Conservation (phyloP, 2,113 vertebrate genomes). For the Pristiophorus japonicus region DNA sequence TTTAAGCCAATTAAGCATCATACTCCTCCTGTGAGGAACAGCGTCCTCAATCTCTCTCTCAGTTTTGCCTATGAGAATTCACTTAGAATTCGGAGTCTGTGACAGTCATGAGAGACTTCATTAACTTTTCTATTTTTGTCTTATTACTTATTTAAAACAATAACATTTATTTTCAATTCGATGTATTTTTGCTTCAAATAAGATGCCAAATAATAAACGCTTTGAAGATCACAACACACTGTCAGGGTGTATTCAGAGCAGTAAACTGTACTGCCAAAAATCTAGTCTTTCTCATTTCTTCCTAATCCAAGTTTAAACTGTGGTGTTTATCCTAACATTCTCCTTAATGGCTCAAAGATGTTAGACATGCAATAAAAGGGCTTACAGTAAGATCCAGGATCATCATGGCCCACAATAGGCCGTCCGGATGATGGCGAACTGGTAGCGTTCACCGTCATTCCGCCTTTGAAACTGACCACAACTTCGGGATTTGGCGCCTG, state of each 20-base stretch:
- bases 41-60: neutral
- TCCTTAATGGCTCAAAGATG: no score
- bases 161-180: neutral
- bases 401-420: no score
- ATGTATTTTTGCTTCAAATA: neutral
- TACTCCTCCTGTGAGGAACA: neutral
- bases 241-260: neutral
- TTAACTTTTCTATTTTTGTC: neutral
- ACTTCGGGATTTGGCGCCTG: no score
- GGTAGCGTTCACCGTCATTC: no score
- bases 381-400: no score
- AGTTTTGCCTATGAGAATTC: neutral
- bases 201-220: neutral
- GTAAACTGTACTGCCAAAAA: no score
- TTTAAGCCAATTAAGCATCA: neutral
- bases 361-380: no score
- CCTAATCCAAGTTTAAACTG: no score
- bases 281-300: no score
- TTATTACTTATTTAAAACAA: neutral
- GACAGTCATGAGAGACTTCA: neutral
- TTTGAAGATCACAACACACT: neutral
- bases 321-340: no score
- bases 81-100: neutral
- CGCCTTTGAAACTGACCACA: no score
- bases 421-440: no score